These are phyloP conservation scores for Lasioglossum baleicum DNA, from an alignment of 1,140 invertebrate species.

Conservation along the genomic window DNA sequence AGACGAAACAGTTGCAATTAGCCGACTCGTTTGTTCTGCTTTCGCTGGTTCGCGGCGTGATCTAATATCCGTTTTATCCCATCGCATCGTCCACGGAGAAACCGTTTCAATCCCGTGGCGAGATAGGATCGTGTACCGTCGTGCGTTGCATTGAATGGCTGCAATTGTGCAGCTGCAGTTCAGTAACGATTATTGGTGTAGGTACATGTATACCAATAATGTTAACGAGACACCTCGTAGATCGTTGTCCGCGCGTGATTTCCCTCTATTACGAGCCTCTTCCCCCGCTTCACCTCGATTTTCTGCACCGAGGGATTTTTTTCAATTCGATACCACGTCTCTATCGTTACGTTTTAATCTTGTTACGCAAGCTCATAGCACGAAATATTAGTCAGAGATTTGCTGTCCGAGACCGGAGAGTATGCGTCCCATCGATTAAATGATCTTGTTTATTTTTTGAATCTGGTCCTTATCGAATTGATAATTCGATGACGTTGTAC, in stretches of 20 bases:
- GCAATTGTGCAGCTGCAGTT: conserved; percentile 48
- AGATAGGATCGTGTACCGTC: conserved; percentile 32
- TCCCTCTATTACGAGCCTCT: conserved; percentile 21
- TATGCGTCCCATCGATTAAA: too few relatives aligned
- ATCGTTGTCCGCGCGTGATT: conserved; percentile 37
- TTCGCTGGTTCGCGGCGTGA: background rate
- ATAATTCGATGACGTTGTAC: too few relatives aligned
- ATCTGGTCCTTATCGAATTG: too few relatives aligned
- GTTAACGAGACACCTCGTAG: conserved; percentile 52
- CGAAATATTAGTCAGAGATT: too few relatives aligned
- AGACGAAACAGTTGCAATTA: background rate
- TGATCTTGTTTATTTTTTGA: too few relatives aligned
- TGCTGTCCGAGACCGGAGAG: too few relatives aligned
- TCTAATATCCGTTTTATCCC: conserved; percentile 33
- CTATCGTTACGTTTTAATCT: background rate
- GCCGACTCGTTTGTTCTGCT: conserved; percentile 6
- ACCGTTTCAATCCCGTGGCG: conserved; percentile 30
- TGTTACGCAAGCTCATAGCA: too few relatives aligned
- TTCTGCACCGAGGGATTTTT: background rate
- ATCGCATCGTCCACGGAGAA: conserved; percentile 1
- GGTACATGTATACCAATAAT: conserved; percentile 53
- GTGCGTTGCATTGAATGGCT: conserved; percentile 35
- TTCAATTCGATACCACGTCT: background rate
- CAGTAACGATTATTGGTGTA: conserved; percentile 54
- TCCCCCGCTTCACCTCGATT: background rate